Conservation (phyloP, 1,140 invertebrate genomes). For the Agrypnia vestita region DNA sequence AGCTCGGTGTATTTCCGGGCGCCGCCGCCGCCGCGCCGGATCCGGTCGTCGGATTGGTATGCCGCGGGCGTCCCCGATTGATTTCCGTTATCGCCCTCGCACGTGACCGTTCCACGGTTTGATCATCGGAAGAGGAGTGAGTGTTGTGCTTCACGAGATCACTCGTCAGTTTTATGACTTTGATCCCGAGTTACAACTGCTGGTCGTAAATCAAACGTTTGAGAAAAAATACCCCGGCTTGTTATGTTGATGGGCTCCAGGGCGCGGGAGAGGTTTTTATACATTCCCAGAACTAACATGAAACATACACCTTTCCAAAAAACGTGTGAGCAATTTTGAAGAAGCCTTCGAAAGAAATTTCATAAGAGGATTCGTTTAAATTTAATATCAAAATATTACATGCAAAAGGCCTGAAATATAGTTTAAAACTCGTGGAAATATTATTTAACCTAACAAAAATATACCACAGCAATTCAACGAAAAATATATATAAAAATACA, state of each 20-base stretch:
- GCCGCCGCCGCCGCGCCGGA: not conserved
- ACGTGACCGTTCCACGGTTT: slow-evolving; percentile 57
- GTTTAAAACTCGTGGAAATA: not conserved
- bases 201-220: slow-evolving; percentile 40
- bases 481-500: too few relatives aligned
- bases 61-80: slow-evolving; percentile 56
- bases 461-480: too few relatives aligned
- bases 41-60: slow-evolving; percentile 25
- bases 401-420: not conserved
- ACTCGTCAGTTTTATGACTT: slow-evolving; percentile 40
- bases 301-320: slow-evolving; percentile 1
- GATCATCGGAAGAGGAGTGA: slow-evolving; percentile 30
- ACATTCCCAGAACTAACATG: not conserved
- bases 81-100: slow-evolving; percentile 59
- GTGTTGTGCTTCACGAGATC: slow-evolving; percentile 22
- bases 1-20: slow-evolving; percentile 10
- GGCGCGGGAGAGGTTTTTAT: not conserved
- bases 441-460: too few relatives aligned
- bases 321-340: not conserved
- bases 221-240: slow-evolving; percentile 11
- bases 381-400: slow-evolving; percentile 8
- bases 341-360: not conserved
- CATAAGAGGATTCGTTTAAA: slow-evolving; percentile 13
- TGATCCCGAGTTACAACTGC: slow-evolving; percentile 38
- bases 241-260: slow-evolving; percentile 14